A percentile compares a stretch with the other conserved stretches of the same genome.
These are phyloP conservation scores for Papilio machaon DNA, from an alignment of 1,140 invertebrate genomes.

Conservation along the genomic window DNA sequence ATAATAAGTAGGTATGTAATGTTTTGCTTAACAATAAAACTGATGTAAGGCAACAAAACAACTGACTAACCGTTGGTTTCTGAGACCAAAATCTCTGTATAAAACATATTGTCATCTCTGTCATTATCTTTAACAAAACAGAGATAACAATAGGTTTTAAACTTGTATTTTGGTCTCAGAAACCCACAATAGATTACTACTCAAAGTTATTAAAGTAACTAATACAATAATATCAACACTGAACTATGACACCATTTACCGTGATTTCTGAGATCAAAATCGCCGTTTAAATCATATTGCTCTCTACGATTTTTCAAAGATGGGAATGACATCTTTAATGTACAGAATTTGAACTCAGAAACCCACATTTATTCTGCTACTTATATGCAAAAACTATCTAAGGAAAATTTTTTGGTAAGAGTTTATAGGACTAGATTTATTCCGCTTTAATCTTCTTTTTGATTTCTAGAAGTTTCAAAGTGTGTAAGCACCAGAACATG, in stretches of 20 bases:
- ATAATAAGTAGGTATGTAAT: neutral
- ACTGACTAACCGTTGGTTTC: too few relatives aligned
- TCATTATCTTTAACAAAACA: too few relatives aligned
- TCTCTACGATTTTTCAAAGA: too few relatives aligned
- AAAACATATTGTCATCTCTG: too few relatives aligned
- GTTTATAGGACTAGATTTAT: slow-evolving; percentile 41
- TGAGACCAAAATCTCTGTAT: too few relatives aligned
- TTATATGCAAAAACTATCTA: neutral
- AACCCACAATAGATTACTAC: too few relatives aligned
- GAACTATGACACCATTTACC: neutral
- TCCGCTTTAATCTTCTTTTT: slow-evolving; percentile 63
- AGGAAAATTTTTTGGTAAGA: slow-evolving; percentile 35
- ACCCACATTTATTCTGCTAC: neutral
- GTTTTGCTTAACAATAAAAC: neutral
- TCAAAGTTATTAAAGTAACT: neutral
- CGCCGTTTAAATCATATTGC: too few relatives aligned
- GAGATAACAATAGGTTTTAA: too few relatives aligned
- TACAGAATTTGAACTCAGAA: neutral
- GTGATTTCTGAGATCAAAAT: too few relatives aligned
- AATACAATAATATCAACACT: neutral
- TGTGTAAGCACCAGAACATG: slow-evolving; percentile 76
- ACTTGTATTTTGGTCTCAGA: too few relatives aligned
- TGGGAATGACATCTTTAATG: too few relatives aligned
- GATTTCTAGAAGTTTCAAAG: slow-evolving; percentile 71
- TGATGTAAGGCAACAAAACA: neutral